Evolutionary conservation across 2,797 vertebrate species (phyloP).

Genomic region (Nannoperca australis): DNA sequence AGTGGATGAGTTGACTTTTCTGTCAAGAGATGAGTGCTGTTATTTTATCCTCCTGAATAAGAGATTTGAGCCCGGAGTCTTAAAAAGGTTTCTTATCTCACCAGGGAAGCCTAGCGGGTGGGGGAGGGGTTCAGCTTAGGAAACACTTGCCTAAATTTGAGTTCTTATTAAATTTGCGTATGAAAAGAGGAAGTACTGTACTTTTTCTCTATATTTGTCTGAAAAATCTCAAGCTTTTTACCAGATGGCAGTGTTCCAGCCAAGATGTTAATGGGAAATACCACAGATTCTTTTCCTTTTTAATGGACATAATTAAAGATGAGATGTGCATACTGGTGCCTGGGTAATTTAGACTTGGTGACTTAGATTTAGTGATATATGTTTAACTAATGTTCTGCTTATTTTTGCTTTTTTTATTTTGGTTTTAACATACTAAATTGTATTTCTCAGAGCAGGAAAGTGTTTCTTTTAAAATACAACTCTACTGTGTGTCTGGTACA

Average conservation of each 20-base stretch:
- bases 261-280: constrained; percentile 34
- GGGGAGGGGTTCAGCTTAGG: constrained; percentile 10
- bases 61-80: constrained; percentile 49
- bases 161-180: constrained; percentile 66
- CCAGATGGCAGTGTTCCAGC: constrained; percentile 35
- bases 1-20: constrained; percentile 24
- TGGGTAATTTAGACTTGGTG: background rate
- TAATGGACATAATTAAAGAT: constrained; percentile 17
- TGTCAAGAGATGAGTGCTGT: constrained; percentile 20
- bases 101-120: constrained; percentile 6
- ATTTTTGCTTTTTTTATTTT: background rate
- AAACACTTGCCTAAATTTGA: constrained; percentile 55
- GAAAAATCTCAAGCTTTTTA: constrained; percentile 20
- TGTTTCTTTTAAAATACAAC: background rate
- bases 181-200: constrained; percentile 7
- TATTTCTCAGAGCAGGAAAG: constrained; percentile 1
- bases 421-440: background rate
- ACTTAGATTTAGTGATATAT: no score
- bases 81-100: constrained; percentile 62
- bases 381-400: background rate
- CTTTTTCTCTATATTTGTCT: constrained; percentile 40
- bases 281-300: background rate
- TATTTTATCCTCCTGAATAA: constrained; percentile 29
- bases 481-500: background rate
- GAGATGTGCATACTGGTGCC: background rate